Base-by-base conservation (phyloP, 2,888 invertebrate species). In the Mechanitis mazaeus region DNA sequence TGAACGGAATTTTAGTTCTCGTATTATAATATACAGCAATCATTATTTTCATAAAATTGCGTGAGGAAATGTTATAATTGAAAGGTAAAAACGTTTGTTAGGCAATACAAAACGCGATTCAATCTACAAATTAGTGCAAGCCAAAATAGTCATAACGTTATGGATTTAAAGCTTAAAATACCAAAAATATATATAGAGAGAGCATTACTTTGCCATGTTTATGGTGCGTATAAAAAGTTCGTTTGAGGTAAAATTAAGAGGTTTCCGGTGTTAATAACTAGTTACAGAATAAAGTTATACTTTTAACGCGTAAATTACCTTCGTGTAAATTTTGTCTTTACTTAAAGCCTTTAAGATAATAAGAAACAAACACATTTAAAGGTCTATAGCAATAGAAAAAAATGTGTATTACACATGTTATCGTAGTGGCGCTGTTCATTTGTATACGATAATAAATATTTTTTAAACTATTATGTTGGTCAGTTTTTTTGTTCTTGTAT, bases 181-280 rank as follows among this genome's bases (percentile, higher is more conserved):
- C 0, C 3, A 33, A 2, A 53, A 58, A n/a, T 12, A 46, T 38
- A 20, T 46, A 53, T 35, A 56, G 54, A 54, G 54, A 59, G 55
- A 45, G 33, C 57, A 59, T 55, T 58, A 58, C 50, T 53, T 57
- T 46, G 58, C 62, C 56, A 46, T 58, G 64, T 56, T 61, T 66
- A 66, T 60, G 55, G 65, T 66, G 63, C 62, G 64, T 66, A 66
- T 58, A 66, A 66, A 67, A 67, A 65, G 66, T 66, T 47, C 64
- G 68, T 72, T 68, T 59, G 67, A 59, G 61, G 67, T 68, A 63
- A 66, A 70, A 74, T 74, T 70, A 71, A 74, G 71, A 72, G 66
- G 68, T 74, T 71, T 70, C 73, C 72, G 67, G 66, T 62, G 64
- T 58, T 73, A 71, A 74, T 69, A 65, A 71, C 67, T 62, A 63